Evolutionary conservation across 1,140 invertebrate genomes (phyloP).

Genomic region (Chionoecetes opilio): DNA sequence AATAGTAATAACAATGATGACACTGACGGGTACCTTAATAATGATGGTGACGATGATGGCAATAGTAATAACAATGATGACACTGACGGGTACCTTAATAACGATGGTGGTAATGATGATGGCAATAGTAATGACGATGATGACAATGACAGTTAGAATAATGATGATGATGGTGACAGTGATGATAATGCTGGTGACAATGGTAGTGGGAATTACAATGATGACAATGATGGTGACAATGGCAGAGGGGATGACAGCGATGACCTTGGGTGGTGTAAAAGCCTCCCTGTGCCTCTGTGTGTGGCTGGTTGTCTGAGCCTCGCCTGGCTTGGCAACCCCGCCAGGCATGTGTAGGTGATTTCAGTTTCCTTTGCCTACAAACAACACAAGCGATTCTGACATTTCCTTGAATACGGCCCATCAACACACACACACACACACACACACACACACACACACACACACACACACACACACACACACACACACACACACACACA

Average conservation of each 20-base stretch:
- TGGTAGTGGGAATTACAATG: not conserved
- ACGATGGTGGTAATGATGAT: not conserved
- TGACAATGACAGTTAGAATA: slow-evolving; percentile 12
- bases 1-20: slow-evolving; percentile 3
- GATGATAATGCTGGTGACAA: not conserved
- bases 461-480: not conserved
- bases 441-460: not conserved
- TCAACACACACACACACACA: not conserved
- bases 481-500: slow-evolving; percentile 8
- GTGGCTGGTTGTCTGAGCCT: too few species aligned
- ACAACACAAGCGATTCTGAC: too few species aligned
- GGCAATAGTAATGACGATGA: not conserved
- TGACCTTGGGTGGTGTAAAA: too few species aligned
- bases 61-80: not conserved
- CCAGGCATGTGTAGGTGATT: too few species aligned
- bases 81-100: not conserved
- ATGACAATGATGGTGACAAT: not conserved
- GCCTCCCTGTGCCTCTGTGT: too few species aligned
- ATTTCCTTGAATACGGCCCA: too few species aligned
- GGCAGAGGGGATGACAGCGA: too few species aligned
- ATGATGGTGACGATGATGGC: not conserved
- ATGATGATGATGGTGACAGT: slow-evolving; percentile 8
- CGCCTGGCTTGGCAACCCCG: too few species aligned
- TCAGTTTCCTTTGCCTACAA: too few species aligned
- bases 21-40: not conserved